Percentiles rank a stretch among this genome's conserved stretches.
These are phyloP conservation scores for Cantharis rustica DNA, from an alignment of 2,888 invertebrate genomes.

Conservation along the genomic window DNA sequence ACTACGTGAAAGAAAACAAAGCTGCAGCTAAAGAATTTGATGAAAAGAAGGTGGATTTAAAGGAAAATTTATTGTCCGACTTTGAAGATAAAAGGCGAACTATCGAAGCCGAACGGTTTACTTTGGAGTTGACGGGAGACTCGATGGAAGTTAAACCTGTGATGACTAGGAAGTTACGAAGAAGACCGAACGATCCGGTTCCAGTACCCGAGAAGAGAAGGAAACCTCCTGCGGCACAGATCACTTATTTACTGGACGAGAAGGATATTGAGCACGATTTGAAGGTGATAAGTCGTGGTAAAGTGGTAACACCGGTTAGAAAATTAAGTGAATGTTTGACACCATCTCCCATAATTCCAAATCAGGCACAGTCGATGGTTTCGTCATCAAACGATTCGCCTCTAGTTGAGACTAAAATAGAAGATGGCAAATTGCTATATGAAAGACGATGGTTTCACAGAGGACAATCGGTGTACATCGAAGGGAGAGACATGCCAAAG, in stretches of 20 bases:
- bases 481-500: constrained; percentile 82
- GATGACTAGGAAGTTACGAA: constrained; percentile 89
- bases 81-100: constrained; percentile 90
- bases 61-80: constrained; percentile 86
- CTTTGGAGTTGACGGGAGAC: constrained; percentile 89
- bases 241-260: constrained; percentile 88
- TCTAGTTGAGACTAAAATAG: constrained; percentile 82
- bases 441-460: constrained; percentile 95
- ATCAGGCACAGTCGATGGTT: constrained; percentile 35
- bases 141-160: constrained; percentile 92
- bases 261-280: constrained; percentile 87
- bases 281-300: constrained; percentile 73
- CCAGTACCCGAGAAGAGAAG: constrained; percentile 88
- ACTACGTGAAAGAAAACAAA: constrained; percentile 86
- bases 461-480: constrained; percentile 89
- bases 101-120: constrained; percentile 85
- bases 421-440: constrained; percentile 92
- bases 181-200: constrained; percentile 92
- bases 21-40: constrained; percentile 91
- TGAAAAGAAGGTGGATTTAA: constrained; percentile 89
- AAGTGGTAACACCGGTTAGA: constrained; percentile 59
- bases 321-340: constrained; percentile 54
- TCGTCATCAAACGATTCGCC: constrained; percentile 49
- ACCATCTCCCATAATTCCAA: constrained; percentile 57
- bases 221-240: constrained; percentile 80